Evolutionary conservation across 2,888 invertebrate species (phyloP), one percentile per base, ranked within the genome.

Genomic region (Sphaeridia pumilis): DNA sequence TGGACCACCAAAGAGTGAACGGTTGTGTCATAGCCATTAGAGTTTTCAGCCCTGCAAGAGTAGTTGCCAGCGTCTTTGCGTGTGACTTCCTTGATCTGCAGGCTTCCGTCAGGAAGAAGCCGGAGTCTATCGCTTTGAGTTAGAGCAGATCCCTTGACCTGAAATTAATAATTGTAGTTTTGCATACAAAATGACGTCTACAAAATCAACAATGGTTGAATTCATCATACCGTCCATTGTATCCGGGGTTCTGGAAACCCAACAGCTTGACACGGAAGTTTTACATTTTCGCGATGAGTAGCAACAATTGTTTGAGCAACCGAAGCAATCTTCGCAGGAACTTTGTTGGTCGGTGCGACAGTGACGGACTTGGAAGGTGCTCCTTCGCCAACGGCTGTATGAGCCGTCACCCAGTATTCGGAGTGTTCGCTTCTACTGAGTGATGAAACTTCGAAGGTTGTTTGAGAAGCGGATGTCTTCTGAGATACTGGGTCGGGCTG

Each of bases 361-460:
- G 82, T 81, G 46, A 89, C 87, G 58, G 84, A 84, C 67, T 86
- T 85, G 53, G 92, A 92, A 52, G 84, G 81, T 70, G 87, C 86
- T 38, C 94, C 92, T 76, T 93, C 92, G 1, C 93, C 93, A 68
- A 92, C 89, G 63, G 85, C 85, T 1, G 93, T 94, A 58, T 86
- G 88, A 36, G 92, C 93, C 3, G 90, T 89, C 1, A 93, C 90
- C 85, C 89, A 89, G 74, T 93, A 93, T 71, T 89, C 87, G 69
- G 90, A 92, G 54, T 86, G 83, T 58, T 83, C 80, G 60, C 83
- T 82, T 68, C 79, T 78, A 66, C 85, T 85, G 66, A 94, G 72
- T 62, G 84, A 85, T 25, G 83, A 83, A 14, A 90, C 86, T 67
- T 90, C 87, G 69, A 84, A 87, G 67, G 85, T 89, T 69, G 89